Percentiles rank a stretch among this genome's conserved stretches.
Evolutionary conservation across 2,113 vertebrate species (phyloP).

Genomic region (Herpailurus yagouaroundi): DNA sequence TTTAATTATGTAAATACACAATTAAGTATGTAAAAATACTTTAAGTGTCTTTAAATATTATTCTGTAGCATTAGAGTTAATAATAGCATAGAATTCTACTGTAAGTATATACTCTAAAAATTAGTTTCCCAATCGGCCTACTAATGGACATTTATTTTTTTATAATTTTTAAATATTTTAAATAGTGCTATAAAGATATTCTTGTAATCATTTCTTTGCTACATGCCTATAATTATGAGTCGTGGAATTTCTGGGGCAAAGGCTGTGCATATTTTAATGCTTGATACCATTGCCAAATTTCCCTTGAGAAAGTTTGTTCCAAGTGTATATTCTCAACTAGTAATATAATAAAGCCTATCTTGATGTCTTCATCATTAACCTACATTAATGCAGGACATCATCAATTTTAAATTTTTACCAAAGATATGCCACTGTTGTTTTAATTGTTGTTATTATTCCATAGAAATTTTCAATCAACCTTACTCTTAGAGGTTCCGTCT

Average conservation of each 20-base stretch:
- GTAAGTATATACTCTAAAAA: neutral
- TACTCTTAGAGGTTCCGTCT: neutral
- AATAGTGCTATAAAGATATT: slow-evolving; percentile 8
- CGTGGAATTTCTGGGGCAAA: slow-evolving; percentile 21
- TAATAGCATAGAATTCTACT: neutral
- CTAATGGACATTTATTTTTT: slow-evolving; percentile 28
- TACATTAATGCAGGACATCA: neutral
- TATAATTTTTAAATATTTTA: slow-evolving; percentile 41
- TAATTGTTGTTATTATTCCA: neutral
- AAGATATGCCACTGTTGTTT: neutral
- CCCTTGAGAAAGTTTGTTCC: slow-evolving; percentile 34
- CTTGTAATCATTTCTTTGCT: neutral
- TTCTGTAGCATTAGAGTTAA: slow-evolving; percentile 17
- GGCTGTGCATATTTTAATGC: neutral
- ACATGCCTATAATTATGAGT: neutral
- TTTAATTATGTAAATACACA: neutral
- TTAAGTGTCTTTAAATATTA: slow-evolving; percentile 36
- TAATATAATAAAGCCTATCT: neutral
- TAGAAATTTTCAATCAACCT: neutral
- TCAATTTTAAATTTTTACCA: neutral
- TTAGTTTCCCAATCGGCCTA: neutral
- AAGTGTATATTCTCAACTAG: slow-evolving; percentile 13
- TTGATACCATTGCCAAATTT: slow-evolving; percentile 22
- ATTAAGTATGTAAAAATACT: slow-evolving; percentile 30
- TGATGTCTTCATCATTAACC: neutral